Conservation (phyloP, 1,140 invertebrate species). For the Drosophila tropicalis region DNA sequence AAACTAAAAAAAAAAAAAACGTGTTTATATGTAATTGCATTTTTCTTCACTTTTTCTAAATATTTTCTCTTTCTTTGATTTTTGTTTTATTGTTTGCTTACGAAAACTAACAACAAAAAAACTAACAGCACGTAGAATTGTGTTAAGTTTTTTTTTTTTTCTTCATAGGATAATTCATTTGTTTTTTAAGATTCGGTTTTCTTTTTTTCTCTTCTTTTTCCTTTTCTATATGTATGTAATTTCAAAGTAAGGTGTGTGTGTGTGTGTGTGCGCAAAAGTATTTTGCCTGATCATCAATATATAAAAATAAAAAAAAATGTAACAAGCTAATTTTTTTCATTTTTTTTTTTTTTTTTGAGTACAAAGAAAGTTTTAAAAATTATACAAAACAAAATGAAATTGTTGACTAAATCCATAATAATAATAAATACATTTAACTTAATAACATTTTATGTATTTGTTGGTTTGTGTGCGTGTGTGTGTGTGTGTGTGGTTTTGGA, state of each 20-base stretch:
- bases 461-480: conserved; percentile 17
- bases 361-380: conserved; percentile 29
- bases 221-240: background rate
- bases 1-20: conserved; percentile 31
- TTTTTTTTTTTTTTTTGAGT: conserved; percentile 1
- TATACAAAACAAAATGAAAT: conserved; percentile 35
- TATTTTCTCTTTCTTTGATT: conserved; percentile 16
- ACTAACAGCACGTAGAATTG: conserved; percentile 58
- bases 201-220: conserved; percentile 36
- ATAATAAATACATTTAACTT: conserved; percentile 72
- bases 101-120: conserved; percentile 75
- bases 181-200: conserved; percentile 35
- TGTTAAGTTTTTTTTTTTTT: conserved; percentile 44
- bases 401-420: conserved; percentile 58
- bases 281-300: conserved; percentile 53
- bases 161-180: conserved; percentile 26
- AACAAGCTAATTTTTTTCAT: background rate
- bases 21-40: background rate
- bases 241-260: conserved; percentile 16
- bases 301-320: background rate
- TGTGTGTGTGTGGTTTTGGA: background rate
- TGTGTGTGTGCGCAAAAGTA: conserved; percentile 64
- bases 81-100: conserved; percentile 45
- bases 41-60: conserved; percentile 12
- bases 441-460: conserved; percentile 55